phyloP scores from a whole-genome alignment of 2,113 vertebrate species.

The Malurus elegans region DNA sequence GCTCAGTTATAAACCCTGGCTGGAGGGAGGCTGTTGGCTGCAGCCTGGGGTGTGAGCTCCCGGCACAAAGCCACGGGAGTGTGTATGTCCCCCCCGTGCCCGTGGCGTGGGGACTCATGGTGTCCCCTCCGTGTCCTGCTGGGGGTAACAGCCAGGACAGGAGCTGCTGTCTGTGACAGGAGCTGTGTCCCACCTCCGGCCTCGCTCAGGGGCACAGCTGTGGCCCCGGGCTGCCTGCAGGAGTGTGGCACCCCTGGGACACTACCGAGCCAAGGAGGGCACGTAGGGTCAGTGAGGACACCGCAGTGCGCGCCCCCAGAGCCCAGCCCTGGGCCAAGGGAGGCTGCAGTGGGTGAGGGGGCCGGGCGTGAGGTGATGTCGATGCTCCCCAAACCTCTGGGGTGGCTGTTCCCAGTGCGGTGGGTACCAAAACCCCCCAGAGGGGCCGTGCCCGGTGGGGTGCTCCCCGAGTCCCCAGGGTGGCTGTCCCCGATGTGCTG shows the following conservation, averaged over 20 bases:
- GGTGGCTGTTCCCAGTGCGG: rapidly evolving
- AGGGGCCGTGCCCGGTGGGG: background rate
- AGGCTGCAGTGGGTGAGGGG: background rate
- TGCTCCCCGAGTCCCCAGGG: background rate
- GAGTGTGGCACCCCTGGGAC: background rate
- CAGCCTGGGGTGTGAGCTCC: background rate
- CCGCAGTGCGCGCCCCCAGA: background rate
- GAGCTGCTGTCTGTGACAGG: background rate
- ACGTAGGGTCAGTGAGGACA: background rate
- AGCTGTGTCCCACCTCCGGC: background rate
- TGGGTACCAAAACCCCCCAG: background rate
- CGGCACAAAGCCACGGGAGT: background rate
- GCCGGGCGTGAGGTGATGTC: background rate
- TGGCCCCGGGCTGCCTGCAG: background rate
- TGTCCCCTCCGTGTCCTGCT: background rate
- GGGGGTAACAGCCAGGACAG: background rate
- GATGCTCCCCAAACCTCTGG: background rate
- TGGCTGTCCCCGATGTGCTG: background rate
- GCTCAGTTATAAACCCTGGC: background rate
- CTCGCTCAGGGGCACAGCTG: background rate
- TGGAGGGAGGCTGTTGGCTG: background rate
- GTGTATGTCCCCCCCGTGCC: rapidly evolving
- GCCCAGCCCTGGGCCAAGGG: background rate
- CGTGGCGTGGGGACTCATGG: rapidly evolving
- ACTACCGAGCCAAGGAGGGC: background rate